A percentile compares a stretch with the other conserved stretches of the same genome.
These are phyloP conservation scores for Ochlodes sylvanus DNA, from an alignment of 2,888 invertebrate genomes.

Conservation along the genomic window DNA sequence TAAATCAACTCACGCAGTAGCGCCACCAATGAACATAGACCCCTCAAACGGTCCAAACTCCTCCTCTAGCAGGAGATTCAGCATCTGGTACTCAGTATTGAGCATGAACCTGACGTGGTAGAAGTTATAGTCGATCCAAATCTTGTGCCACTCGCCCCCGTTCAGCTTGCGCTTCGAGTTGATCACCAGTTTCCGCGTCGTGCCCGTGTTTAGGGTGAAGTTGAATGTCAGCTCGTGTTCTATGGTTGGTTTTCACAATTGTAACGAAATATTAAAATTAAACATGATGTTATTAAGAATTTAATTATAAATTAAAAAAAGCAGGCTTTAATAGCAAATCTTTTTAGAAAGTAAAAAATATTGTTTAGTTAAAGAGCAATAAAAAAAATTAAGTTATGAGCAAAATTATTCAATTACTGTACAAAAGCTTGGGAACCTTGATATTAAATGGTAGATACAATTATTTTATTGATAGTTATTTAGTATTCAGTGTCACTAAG, in stretches of 20 bases:
- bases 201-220: conserved; percentile 94
- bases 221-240: conserved; percentile 95
- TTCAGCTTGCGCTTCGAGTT: conserved; percentile 93
- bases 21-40: conserved; percentile 97
- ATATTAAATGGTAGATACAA: no score
- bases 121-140: conserved; percentile 97
- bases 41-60: conserved; percentile 97
- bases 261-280: no score
- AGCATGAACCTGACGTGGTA: conserved; percentile 97
- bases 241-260: conserved; percentile 44
- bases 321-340: no score
- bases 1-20: conserved; percentile 90
- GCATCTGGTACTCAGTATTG: conserved; percentile 95
- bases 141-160: conserved; percentile 98
- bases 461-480: no score
- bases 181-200: conserved; percentile 92
- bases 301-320: no score
- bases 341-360: no score
- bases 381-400: no score
- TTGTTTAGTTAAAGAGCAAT: no score
- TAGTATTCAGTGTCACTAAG: no score
- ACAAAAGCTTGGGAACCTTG: no score
- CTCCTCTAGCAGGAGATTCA: conserved; percentile 92
- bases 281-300: no score
- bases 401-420: no score